Conservation (phyloP, 2,797 vertebrate genomes). For the Neostethus bicornis region DNA sequence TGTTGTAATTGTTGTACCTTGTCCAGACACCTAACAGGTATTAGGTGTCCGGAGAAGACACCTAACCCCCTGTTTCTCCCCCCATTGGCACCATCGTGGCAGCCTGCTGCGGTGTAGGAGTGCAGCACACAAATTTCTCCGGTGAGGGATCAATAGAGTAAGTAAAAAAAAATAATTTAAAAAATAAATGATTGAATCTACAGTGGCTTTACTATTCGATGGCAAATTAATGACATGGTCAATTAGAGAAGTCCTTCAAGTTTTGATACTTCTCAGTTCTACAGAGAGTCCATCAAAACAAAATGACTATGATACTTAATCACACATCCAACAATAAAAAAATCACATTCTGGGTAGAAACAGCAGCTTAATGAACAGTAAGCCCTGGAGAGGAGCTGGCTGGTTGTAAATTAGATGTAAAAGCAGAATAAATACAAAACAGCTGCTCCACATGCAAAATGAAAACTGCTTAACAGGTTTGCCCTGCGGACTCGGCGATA, state of each 20-base stretch:
- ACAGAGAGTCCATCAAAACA: too few species aligned
- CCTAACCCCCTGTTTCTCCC: too few species aligned
- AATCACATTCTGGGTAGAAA: neutral
- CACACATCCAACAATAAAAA: neutral
- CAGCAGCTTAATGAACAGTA: accelerated
- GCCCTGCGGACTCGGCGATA: too few species aligned
- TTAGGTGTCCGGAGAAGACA: too few species aligned
- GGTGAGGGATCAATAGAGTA: too few species aligned
- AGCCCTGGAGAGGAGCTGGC: neutral
- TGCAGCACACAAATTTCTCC: too few species aligned
- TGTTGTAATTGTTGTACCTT: too few species aligned
- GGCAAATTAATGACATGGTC: neutral
- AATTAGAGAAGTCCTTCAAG: neutral
- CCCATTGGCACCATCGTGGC: too few species aligned
- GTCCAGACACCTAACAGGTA: too few species aligned
- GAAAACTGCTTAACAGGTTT: neutral
- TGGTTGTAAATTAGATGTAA: neutral
- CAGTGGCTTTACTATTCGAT: neutral
- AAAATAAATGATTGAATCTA: too few species aligned
- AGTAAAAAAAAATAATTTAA: too few species aligned
- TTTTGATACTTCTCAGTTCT: neutral
- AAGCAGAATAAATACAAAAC: neutral
- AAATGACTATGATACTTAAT: neutral
- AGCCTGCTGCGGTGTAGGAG: too few species aligned
- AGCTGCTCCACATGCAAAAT: neutral